Conservation (phyloP, 2,113 vertebrate species). For the Corythaeola cristata region DNA sequence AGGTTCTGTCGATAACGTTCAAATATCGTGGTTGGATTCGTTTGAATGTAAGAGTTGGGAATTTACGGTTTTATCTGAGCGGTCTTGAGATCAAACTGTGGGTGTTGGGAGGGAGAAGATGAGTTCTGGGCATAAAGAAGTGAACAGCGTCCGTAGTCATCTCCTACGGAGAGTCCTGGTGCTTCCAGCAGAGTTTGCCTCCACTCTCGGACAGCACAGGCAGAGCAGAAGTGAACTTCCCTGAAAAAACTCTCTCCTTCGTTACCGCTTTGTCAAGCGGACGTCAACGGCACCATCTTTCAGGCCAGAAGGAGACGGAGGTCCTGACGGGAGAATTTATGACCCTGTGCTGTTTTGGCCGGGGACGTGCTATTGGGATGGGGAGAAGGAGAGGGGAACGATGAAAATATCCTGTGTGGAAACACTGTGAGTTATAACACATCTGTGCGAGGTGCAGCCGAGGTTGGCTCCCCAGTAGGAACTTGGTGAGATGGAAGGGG, state of each 20-base stretch:
- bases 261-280: background rate
- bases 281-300: background rate
- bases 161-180: background rate
- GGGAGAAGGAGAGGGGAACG: background rate
- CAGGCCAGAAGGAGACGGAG: background rate
- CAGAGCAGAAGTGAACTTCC: background rate
- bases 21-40: background rate
- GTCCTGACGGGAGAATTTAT: background rate
- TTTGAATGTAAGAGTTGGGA: background rate
- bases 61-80: background rate
- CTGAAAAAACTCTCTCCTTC: background rate
- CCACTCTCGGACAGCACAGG: background rate
- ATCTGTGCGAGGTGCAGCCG: slow-evolving; percentile 59
- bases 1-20: background rate
- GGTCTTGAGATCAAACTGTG: background rate
- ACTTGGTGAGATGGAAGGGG: slow-evolving; percentile 42
- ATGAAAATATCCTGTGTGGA: slow-evolving; percentile 46
- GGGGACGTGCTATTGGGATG: background rate
- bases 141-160: accelerated
- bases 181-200: background rate
- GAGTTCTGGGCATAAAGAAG: background rate
- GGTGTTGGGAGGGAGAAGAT: background rate
- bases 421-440: slow-evolving; percentile 60
- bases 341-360: background rate
- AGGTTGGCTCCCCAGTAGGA: slow-evolving; percentile 28